Evolutionary conservation across 2,797 vertebrate species (phyloP).

Genomic region (Molossus alvarezi): DNA sequence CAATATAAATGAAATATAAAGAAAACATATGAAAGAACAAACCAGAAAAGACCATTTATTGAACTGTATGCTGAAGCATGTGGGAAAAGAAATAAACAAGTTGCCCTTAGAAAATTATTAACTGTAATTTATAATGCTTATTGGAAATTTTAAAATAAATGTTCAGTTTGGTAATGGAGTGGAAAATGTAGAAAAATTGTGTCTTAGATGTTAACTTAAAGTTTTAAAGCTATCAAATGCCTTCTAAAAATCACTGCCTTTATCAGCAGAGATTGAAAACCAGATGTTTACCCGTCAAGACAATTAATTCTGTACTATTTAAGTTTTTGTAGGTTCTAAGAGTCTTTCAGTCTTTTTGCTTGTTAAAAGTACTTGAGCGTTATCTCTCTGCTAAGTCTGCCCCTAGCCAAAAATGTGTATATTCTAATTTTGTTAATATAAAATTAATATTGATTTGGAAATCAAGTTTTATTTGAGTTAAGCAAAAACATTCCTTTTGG

Average conservation of each 20-base stretch:
- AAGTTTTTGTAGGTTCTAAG: background rate
- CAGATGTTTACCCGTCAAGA: background rate
- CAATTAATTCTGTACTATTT: conserved; percentile 36
- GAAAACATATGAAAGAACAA: background rate
- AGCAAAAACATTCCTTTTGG: conserved; percentile 68
- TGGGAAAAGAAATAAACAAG: conserved; percentile 37
- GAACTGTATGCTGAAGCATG: background rate
- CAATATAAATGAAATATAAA: conserved; percentile 48
- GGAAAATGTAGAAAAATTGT: background rate
- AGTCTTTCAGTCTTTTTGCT: background rate
- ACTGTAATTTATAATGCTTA: conserved; percentile 37
- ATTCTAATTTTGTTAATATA: conserved; percentile 62
- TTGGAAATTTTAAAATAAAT: conserved; percentile 50
- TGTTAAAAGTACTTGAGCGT: conserved; percentile 42
- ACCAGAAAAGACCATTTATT: background rate
- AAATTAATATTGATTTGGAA: conserved; percentile 75
- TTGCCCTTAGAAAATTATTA: conserved; percentile 13
- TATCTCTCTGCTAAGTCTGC: background rate
- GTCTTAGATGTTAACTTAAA: conserved; percentile 28
- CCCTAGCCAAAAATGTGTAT: conserved; percentile 2
- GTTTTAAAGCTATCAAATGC: background rate
- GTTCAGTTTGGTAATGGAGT: conserved; percentile 43
- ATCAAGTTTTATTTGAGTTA: conserved; percentile 49
- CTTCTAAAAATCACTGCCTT: conserved; percentile 24
- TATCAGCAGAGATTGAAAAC: background rate